Evolutionary conservation across 2,888 invertebrate genomes (phyloP).

Genomic region (Blastobasis lacticolella): DNA sequence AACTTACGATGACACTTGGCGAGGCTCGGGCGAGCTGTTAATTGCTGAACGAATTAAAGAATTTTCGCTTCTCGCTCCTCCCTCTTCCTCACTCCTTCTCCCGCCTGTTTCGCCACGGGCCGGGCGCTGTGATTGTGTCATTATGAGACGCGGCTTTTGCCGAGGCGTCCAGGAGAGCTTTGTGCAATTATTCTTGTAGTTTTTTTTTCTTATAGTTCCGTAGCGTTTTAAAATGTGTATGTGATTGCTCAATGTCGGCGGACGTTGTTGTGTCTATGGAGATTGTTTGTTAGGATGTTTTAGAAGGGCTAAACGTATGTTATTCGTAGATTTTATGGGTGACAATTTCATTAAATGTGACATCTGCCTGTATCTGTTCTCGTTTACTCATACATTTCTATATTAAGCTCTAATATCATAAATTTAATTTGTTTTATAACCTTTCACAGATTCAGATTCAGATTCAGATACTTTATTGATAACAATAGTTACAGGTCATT

Average conservation of each 20-base stretch:
- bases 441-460: too few relatives aligned
- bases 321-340: too few relatives aligned
- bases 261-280: background rate
- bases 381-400: too few relatives aligned
- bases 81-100: background rate
- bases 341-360: too few relatives aligned
- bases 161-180: background rate
- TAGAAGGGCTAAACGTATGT: too few relatives aligned
- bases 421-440: too few relatives aligned
- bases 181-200: background rate
- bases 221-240: background rate
- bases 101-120: conserved; percentile 46
- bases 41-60: conserved; percentile 70
- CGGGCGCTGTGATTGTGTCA: conserved; percentile 27
- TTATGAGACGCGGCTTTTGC: conserved; percentile 20
- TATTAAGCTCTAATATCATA: too few relatives aligned
- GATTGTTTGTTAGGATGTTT: too few relatives aligned
- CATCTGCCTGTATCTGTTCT: too few relatives aligned
- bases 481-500: too few relatives aligned
- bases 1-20: conserved; percentile 75
- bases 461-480: too few relatives aligned
- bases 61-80: conserved; percentile 50
- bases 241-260: background rate
- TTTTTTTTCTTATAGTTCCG: background rate
- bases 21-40: conserved; percentile 53